Percentiles rank a stretch among this genome's conserved stretches.
Evolutionary conservation across 2,888 invertebrate species (phyloP).

Genomic region (Fabriciana adippe): DNA sequence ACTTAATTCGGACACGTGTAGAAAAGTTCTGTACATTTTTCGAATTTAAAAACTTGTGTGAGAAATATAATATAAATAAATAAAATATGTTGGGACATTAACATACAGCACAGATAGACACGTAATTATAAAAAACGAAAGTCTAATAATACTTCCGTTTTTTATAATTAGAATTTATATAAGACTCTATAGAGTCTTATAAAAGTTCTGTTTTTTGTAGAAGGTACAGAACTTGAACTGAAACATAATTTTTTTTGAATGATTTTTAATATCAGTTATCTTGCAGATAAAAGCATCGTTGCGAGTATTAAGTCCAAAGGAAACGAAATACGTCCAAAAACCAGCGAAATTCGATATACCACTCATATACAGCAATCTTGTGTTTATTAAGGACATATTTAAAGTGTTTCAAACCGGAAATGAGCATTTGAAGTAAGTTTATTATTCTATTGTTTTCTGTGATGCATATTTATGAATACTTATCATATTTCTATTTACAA

Average conservation of each 20-base stretch:
- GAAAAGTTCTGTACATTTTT: too few relatives aligned
- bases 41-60: too few relatives aligned
- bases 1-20: too few relatives aligned
- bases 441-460: constrained; percentile 29
- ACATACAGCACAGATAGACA: too few relatives aligned
- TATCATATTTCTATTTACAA: constrained; percentile 16
- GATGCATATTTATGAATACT: constrained; percentile 28
- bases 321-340: constrained; percentile 68
- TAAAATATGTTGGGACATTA: too few relatives aligned
- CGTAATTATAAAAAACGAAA: too few relatives aligned
- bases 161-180: too few relatives aligned
- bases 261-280: constrained; percentile 14
- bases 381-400: constrained; percentile 69
- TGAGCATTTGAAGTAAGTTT: constrained; percentile 71
- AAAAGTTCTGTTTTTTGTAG: too few relatives aligned
- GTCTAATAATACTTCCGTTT: too few relatives aligned
- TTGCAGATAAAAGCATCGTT: constrained; percentile 74
- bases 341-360: constrained; percentile 71
- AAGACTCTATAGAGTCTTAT: too few relatives aligned
- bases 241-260: neutral
- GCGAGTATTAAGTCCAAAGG: constrained; percentile 67
- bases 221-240: too few relatives aligned
- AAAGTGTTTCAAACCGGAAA: constrained; percentile 58
- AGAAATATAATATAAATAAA: too few relatives aligned
- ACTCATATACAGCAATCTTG: constrained; percentile 68